phyloP scores from a whole-genome alignment of 2,888 invertebrate genomes.

The Linnaemya tessellans region DNA sequence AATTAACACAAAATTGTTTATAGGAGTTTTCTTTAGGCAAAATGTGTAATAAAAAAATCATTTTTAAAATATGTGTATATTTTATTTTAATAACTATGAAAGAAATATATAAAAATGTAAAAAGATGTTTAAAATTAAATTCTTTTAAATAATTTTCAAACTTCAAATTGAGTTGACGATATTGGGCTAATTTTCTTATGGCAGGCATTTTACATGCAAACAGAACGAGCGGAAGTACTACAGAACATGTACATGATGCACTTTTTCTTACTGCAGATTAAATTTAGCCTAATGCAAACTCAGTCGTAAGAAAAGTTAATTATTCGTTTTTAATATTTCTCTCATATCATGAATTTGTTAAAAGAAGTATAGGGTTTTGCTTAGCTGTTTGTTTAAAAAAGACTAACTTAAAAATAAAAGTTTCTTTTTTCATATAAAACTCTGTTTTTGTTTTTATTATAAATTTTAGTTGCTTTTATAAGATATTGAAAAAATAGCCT shows the following conservation, averaged over 20 bases:
- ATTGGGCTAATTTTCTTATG: background rate
- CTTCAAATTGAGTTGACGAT: background rate
- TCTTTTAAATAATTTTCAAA: background rate
- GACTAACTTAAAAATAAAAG: conserved; percentile 4
- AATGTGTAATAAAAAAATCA: background rate
- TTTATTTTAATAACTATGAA: conserved; percentile 15
- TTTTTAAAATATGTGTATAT: background rate
- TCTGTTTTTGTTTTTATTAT: conserved; percentile 13
- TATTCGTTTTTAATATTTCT: background rate
- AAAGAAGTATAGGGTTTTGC: background rate
- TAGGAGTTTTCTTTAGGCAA: conserved; percentile 28
- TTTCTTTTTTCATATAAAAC: background rate
- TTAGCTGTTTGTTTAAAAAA: background rate
- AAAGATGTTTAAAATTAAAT: background rate
- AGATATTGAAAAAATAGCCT: conserved; percentile 32
- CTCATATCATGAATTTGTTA: background rate
- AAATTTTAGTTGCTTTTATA: conserved; percentile 3
- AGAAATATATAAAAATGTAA: background rate
- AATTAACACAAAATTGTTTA: conserved; percentile 33
- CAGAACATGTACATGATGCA: no score
- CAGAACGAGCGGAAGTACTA: no score
- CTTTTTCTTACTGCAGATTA: no score
- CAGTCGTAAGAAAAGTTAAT: background rate
- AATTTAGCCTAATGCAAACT: background rate
- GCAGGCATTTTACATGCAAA: no score